Evolutionary conservation across 2,888 invertebrate genomes (phyloP), one percentile per base, ranked within the genome.

Genomic region (Apotomis betuletana): DNA sequence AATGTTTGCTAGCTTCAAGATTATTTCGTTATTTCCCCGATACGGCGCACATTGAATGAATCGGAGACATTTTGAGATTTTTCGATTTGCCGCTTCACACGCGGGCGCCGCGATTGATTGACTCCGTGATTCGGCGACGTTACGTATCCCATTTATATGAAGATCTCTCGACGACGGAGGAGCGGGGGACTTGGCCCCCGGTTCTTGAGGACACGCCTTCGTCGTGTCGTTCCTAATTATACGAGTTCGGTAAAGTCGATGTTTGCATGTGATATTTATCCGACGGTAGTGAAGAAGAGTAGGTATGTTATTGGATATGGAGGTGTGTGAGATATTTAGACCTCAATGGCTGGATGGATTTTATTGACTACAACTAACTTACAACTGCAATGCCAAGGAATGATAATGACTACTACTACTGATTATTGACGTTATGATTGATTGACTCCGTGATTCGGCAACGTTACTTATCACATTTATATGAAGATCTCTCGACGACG

Each of bases 81-180:
- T 89, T 87, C 89, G 87, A 89, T 89, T 89, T 89, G 85, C 85
- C 89, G 88, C 88, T 88, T 87, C 89, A 84, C 88, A 86, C 85
- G 80, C 88, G 86, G 85, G 79, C 83, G 85, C 75, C 81, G 81
- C 85, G 85, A 85, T 85, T 89, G 89, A 89, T 89, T 88, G 89
- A 87, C 87, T 89, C 81, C 77, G 78, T 82, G 84, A 85, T 82
- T 83, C 85, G 82, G 73, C 81, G 83, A 83, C 84, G 87, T 86
- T 81, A 85, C 85, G 84, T 85, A 87, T 86, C 81, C 87, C 86
- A 89, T 89, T 87, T 88, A 87, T 89, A 89, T 88, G 87, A 89
- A 88, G 86, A 89, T 87, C 82, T 85, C 82, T 82, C 81, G 83
- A 85, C 82, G 12, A 54, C 80, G 71, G 12, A 38, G 65, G 38